Base-by-base conservation (phyloP, 2,113 vertebrate genomes). In the Hucho hucho region DNA sequence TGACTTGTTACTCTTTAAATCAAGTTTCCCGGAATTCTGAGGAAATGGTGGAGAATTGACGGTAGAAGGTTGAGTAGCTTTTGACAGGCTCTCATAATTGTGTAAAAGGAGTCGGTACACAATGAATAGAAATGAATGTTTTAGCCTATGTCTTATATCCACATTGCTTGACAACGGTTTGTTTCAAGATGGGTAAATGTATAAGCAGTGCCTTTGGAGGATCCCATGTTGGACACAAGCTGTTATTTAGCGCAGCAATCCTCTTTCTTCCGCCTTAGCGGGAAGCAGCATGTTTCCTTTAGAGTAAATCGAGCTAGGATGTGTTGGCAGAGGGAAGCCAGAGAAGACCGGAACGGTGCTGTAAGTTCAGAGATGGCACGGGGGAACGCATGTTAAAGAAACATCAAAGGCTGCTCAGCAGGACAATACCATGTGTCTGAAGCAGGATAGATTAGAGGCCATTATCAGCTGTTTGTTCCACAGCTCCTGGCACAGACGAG, bases 381-480 rank as follows among this genome's bases (percentile, higher is more conserved):
- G 82, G 86, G 87, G 92, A 91, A 90, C 87, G 47, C 79, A 76
- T 91, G 89, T 92, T 88, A 88, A 89, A 91, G 82, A 89, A 88
- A 89, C 89, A 93, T 95, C 89, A 94, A 94, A 94, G 92, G 86
- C 82, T 78, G 77, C 91, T 83, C 92, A 89, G 91, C 90, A 83
- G 92, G 89, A 90, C 82, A 84, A 77, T 86, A 91, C 89, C 84
- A 83, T 81, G 88, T 93, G 91, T 95, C 76, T 94, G 91, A 93
- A 92, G 92, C 89, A 75, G 84, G 90, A 81, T 85, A 88, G 91
- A 94, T 95, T 92, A 93, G 87, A 92, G 87, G 83, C 92, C 83
- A 86, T 91, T 94, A 92, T 92, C 90, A 91, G 87, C 89, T 90
- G 89, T 89, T 86, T 89, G 86, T 89, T 86, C 81, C 87, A 84